Percentiles rank a stretch among this genome's conserved stretches.
phyloP scores from a whole-genome alignment of 2,888 invertebrate genomes.

The Plebejus anna region DNA sequence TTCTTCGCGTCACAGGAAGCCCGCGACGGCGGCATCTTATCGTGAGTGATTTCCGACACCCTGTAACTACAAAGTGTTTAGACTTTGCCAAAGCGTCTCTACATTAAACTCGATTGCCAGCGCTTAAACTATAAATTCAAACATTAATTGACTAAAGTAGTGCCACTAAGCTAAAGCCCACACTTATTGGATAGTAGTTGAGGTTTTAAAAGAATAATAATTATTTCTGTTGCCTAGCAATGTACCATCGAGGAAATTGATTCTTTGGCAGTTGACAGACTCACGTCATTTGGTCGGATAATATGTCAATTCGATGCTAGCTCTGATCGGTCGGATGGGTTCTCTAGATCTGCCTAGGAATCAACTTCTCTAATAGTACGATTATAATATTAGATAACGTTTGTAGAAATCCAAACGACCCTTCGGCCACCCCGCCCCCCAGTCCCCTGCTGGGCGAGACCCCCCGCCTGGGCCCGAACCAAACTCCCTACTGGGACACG shows the following conservation, averaged over 20 bases:
- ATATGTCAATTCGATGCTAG: no score
- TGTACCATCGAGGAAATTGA: no score
- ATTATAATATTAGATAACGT: neutral
- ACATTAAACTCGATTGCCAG: conserved; percentile 31
- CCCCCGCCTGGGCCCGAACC: conserved; percentile 63
- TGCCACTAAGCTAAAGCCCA: neutral
- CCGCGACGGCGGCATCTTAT: conserved; percentile 6
- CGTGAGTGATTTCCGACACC: conserved; percentile 20
- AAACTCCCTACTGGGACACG: conserved; percentile 91
- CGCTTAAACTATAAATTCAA: neutral
- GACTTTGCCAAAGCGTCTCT: conserved; percentile 24
- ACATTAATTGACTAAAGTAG: neutral
- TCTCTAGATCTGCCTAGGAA: no score
- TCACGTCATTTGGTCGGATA: no score
- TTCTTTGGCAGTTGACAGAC: no score
- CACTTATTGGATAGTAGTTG: neutral
- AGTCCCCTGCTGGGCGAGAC: conserved; percentile 64
- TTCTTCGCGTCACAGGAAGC: conserved; percentile 14
- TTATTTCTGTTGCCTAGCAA: no score
- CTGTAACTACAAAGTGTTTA: conserved; percentile 13
- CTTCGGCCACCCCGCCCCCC: conserved; percentile 79
- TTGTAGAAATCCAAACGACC: conserved; percentile 84
- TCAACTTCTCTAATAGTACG: no score
- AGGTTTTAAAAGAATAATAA: neutral
- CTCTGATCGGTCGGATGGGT: no score